These are phyloP conservation scores for Dolichoris vasculosae DNA, from an alignment of 1,140 invertebrate genomes.

Conservation along the genomic window DNA sequence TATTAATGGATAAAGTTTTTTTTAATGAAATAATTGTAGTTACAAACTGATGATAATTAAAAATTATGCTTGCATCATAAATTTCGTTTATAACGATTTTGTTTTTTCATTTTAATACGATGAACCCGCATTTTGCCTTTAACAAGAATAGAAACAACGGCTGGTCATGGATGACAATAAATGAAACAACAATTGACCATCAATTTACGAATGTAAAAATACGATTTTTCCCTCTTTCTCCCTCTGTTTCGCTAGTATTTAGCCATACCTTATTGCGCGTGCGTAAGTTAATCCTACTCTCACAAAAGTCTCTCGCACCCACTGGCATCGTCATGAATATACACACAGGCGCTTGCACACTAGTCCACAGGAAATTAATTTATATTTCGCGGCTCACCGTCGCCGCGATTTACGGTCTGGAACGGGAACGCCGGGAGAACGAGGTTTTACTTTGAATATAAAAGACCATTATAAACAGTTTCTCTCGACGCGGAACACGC, in stretches of 20 bases:
- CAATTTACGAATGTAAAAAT: not conserved
- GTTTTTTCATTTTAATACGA: not conserved
- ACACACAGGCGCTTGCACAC: constrained; percentile 31
- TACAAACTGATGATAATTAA: constrained; percentile 24
- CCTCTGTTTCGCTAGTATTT: not conserved
- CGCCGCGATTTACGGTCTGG: constrained; percentile 54
- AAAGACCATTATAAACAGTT: constrained; percentile 52
- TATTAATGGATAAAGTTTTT: no score
- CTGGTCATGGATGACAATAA: not conserved
- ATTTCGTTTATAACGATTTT: not conserved
- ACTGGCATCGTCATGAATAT: not conserved
- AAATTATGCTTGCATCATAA: constrained; percentile 14
- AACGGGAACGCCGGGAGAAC: constrained; percentile 43
- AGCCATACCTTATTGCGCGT: constrained; percentile 12
- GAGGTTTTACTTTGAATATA: constrained; percentile 51
- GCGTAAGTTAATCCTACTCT: constrained; percentile 30
- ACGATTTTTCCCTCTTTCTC: not conserved
- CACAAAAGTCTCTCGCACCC: constrained; percentile 9
- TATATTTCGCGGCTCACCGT: constrained; percentile 50
- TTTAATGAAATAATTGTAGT: constrained; percentile 27
- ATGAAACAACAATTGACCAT: constrained; percentile 9
- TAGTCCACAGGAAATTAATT: constrained; percentile 52
- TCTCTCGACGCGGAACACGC: constrained; percentile 40
- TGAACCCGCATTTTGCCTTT: not conserved
- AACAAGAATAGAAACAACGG: not conserved